These are phyloP conservation scores for Megalops cyprinoides DNA, from an alignment of 2,797 vertebrate species.

Conservation along the genomic window DNA sequence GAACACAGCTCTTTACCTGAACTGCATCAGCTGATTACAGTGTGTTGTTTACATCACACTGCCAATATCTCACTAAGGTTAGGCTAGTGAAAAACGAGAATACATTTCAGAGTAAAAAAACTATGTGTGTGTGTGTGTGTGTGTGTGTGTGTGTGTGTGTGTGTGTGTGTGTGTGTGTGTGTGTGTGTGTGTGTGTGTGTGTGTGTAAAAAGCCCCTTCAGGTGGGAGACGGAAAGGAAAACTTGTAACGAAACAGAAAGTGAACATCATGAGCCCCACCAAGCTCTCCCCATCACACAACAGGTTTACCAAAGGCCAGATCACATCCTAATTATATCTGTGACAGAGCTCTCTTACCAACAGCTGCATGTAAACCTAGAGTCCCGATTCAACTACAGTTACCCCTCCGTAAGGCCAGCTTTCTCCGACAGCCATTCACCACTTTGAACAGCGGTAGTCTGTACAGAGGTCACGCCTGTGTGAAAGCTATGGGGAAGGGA, in stretches of 20 bases:
- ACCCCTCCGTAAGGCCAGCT: constrained; percentile 45
- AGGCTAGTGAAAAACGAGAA: not conserved
- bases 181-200: not conserved
- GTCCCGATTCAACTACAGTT: constrained; percentile 47
- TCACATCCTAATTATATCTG: constrained; percentile 48
- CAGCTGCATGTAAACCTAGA: constrained; percentile 51
- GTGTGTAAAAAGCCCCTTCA: not conserved
- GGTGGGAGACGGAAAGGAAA: not conserved
- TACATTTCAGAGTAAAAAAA: not conserved
- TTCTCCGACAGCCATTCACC: constrained; percentile 41
- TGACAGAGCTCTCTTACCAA: constrained; percentile 14
- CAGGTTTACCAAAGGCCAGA: constrained; percentile 40
- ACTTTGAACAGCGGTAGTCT: constrained; percentile 27
- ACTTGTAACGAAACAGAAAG: not conserved
- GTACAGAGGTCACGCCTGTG: constrained; percentile 39
- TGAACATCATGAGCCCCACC: not conserved
- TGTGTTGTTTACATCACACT: too few relatives aligned
- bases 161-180: not conserved
- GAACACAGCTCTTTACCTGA: not conserved
- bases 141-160: not conserved
- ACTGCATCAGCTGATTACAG: too few relatives aligned
- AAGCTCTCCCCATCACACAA: constrained; percentile 23
- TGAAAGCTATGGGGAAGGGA: constrained; percentile 22
- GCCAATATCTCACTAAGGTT: not conserved
- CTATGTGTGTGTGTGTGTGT: not conserved